These are phyloP conservation scores for Sakesphorus luctuosus DNA, from an alignment of 2,113 vertebrate species.

Conservation along the genomic window DNA sequence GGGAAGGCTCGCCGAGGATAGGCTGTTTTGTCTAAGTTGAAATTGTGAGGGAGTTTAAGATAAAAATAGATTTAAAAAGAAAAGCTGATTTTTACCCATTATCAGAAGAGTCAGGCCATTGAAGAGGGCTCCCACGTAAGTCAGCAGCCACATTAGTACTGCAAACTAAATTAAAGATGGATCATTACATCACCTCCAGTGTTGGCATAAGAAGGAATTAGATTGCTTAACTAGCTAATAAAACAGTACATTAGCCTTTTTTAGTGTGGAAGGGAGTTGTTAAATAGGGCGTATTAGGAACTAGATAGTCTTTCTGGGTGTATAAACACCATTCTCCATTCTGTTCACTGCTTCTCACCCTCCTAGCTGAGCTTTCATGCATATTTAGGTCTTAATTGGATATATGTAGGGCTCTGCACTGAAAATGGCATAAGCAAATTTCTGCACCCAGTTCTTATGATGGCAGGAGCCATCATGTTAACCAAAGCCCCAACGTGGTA, in stretches of 20 bases:
- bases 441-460: neutral
- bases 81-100: constrained; percentile 84
- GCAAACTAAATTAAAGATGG: constrained; percentile 86
- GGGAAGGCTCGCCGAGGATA: neutral
- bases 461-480: neutral
- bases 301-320: neutral
- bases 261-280: neutral
- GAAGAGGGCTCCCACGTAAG: constrained; percentile 97
- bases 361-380: neutral
- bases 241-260: neutral
- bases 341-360: neutral
- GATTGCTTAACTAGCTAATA: neutral
- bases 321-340: neutral
- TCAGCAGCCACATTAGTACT: constrained; percentile 99
- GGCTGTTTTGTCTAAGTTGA: neutral
- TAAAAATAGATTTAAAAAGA: constrained; percentile 1
- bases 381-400: neutral
- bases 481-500: neutral
- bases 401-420: neutral
- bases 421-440: neutral
- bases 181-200: constrained; percentile 15
- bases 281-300: neutral
- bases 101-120: constrained; percentile 98
- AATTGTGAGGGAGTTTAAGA: neutral
- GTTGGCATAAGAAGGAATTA: neutral